Evolutionary conservation across 2,888 invertebrate genomes (phyloP).

Genomic region (Seira ritae): DNA sequence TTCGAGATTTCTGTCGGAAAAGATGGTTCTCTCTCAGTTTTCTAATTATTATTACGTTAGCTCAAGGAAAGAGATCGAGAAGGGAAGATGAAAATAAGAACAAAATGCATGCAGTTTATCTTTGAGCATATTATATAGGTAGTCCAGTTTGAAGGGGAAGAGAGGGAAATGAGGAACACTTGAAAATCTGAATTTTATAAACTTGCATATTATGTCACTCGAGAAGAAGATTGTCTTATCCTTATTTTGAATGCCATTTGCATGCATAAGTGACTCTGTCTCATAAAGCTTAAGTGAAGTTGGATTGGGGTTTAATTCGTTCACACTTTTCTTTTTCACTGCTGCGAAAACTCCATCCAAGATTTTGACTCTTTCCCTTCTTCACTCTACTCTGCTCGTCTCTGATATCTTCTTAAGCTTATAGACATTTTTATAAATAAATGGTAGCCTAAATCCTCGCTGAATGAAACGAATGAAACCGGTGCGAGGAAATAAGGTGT

Average conservation of each 20-base stretch:
- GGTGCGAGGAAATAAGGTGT: constrained; percentile 61
- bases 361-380: constrained; percentile 25
- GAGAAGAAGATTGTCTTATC: constrained; percentile 59
- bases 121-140: constrained; percentile 18
- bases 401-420: too few species aligned
- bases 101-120: not conserved
- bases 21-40: constrained; percentile 41
- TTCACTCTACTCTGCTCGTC: too few species aligned
- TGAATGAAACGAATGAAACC: constrained; percentile 17
- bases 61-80: not conserved
- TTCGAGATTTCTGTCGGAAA: constrained; percentile 43
- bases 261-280: constrained; percentile 64
- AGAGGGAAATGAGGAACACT: not conserved
- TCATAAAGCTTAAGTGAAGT: constrained; percentile 63
- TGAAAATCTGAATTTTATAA: constrained; percentile 56
- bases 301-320: constrained; percentile 54
- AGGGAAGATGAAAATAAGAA: not conserved
- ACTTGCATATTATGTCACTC: constrained; percentile 47
- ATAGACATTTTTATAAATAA: too few species aligned
- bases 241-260: constrained; percentile 59
- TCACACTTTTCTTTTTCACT: not conserved
- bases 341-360: too few species aligned
- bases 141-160: constrained; percentile 19
- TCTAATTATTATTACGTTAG: too few species aligned
- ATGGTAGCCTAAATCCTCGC: constrained; percentile 29